Percentiles rank a stretch among this genome's conserved stretches.
Evolutionary conservation across 53 echinoderm and acorn worm genomes (phyloP).

Genomic region (Zoroaster sp.): DNA sequence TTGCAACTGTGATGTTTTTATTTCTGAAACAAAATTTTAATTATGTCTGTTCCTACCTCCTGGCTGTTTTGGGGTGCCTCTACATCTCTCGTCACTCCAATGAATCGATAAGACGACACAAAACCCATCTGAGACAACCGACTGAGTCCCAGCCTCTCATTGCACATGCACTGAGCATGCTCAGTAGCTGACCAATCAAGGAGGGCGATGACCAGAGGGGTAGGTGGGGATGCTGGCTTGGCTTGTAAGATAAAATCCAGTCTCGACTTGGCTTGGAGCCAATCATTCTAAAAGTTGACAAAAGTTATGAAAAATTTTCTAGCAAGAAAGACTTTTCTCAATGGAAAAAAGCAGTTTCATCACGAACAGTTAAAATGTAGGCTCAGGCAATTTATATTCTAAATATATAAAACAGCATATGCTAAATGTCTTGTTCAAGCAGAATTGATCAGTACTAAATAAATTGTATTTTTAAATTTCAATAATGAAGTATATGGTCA

Average conservation of each 20-base stretch:
- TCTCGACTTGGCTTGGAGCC: constrained; percentile 23
- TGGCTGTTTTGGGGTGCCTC: constrained; percentile 31
- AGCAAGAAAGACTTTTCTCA: no score
- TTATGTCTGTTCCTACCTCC: constrained; percentile 57
- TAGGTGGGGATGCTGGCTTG: constrained; percentile 57
- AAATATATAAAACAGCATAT: no score
- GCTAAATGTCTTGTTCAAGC: no score
- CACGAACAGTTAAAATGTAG: no score
- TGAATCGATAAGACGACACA: constrained; percentile 47
- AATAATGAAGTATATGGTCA: no score
- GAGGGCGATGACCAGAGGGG: constrained; percentile 58
- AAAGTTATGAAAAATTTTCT: not conserved
- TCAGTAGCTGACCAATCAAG: constrained; percentile 41
- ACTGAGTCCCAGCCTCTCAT: constrained; percentile 15
- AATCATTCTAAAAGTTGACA: not conserved
- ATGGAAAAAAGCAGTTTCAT: no score
- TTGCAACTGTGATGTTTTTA: no score
- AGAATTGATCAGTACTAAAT: no score
- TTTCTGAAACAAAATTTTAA: no score
- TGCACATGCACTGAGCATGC: constrained; percentile 39
- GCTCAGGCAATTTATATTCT: no score
- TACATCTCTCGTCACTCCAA: constrained; percentile 23
- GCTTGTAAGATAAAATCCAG: constrained; percentile 50
- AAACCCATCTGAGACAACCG: constrained; percentile 10
- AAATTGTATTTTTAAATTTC: no score